Percentiles rank a stretch among this genome's conserved stretches.
These are phyloP conservation scores for Blastomussa wellsi DNA, from an alignment of 92 coral and sea anemone species.

Conservation along the genomic window DNA sequence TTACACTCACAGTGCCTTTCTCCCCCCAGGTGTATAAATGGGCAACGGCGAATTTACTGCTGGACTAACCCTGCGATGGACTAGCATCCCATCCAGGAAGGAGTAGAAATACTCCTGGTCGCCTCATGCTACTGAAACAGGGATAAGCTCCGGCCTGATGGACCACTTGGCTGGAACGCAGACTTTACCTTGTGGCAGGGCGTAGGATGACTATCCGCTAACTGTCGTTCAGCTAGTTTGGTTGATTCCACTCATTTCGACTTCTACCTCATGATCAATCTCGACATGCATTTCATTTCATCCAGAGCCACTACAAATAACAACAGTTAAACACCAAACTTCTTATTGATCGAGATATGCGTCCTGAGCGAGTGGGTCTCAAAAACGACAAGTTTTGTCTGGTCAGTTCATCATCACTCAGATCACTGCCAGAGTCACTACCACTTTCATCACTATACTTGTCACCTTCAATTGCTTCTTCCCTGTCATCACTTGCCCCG, in stretches of 20 bases:
- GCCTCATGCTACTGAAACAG: no score
- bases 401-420: slow-evolving; percentile 48
- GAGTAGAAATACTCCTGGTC: no score
- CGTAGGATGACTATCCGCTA: slow-evolving; percentile 1
- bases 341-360: slow-evolving; percentile 2
- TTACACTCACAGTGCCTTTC: no score
- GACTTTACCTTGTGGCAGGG: no score
- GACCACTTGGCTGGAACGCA: no score
- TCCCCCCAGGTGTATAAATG: no score
- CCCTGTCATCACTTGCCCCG: slow-evolving; percentile 37
- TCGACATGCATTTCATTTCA: neutral
- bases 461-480: slow-evolving; percentile 28
- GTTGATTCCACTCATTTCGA: neutral
- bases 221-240: neutral
- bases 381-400: slow-evolving; percentile 54
- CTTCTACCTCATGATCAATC: slow-evolving; percentile 2
- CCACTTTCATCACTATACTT: slow-evolving; percentile 45
- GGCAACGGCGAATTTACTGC: no score
- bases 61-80: no score
- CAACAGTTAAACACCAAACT: neutral
- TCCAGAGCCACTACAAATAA: slow-evolving; percentile 6
- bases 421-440: slow-evolving; percentile 27
- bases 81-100: no score
- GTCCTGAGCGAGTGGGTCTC: slow-evolving; percentile 11
- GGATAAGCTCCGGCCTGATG: no score